Evolutionary conservation across 2,888 invertebrate genomes (phyloP).

Genomic region (Cryptocephalus moraei): DNA sequence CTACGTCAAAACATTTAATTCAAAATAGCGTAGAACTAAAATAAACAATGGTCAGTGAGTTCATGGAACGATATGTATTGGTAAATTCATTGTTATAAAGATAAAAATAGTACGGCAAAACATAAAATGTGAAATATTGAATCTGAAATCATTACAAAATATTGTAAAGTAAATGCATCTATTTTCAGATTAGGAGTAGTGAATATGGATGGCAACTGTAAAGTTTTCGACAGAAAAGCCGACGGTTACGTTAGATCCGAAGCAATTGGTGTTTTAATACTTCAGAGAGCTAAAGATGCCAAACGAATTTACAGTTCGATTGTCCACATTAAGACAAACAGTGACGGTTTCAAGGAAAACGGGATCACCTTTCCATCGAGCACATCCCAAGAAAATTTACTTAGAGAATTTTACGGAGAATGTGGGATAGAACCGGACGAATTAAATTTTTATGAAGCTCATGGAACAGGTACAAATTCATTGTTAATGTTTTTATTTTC

Average conservation of each 20-base stretch:
- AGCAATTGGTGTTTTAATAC: constrained; percentile 55
- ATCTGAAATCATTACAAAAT: too few species aligned
- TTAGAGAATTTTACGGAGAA: constrained; percentile 54
- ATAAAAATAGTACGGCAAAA: too few species aligned
- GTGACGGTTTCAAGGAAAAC: constrained; percentile 32
- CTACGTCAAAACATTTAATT: too few species aligned
- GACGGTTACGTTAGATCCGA: constrained; percentile 79
- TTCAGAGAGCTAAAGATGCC: constrained; percentile 53
- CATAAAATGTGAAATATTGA: too few species aligned
- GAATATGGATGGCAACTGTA: constrained; percentile 86
- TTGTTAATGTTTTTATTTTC: too few species aligned
- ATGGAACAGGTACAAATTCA: constrained; percentile 58
- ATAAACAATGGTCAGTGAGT: too few species aligned
- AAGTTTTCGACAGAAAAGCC: constrained; percentile 77
- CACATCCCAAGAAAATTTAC: constrained; percentile 48
- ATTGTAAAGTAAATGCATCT: too few species aligned
- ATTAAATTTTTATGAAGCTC: constrained; percentile 77
- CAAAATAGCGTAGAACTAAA: too few species aligned
- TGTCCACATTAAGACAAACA: constrained; percentile 24
- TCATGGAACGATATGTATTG: too few species aligned
- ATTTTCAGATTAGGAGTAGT: too few species aligned
- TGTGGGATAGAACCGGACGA: constrained; percentile 57
- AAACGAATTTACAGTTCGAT: constrained; percentile 43
- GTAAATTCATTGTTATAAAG: too few species aligned
- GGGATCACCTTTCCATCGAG: constrained; percentile 32